phyloP scores from a whole-genome alignment of 64 coral and sea anemone species.

The Acropora yongei region DNA sequence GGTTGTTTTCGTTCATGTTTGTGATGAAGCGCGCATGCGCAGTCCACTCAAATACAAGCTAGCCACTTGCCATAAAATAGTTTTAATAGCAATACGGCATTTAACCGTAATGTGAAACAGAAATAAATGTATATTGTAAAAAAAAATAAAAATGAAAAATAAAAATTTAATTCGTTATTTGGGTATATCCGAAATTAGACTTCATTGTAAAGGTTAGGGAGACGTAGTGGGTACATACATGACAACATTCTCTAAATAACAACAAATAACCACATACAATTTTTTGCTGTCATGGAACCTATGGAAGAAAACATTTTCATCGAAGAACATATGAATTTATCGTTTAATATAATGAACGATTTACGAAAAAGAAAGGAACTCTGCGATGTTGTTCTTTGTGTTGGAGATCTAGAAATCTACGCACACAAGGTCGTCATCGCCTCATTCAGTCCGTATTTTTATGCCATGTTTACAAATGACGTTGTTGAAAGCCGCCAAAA shows the following conservation, averaged over 20 bases:
- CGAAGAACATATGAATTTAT: slow-evolving; percentile 69
- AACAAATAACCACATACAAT: neutral
- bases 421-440: slow-evolving; percentile 70
- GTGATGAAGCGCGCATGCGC: neutral
- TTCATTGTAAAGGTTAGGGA: too few relatives aligned
- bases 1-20: neutral
- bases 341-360: slow-evolving; percentile 69
- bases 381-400: slow-evolving; percentile 68
- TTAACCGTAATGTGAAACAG: too few relatives aligned
- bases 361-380: slow-evolving; percentile 73
- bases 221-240: too few relatives aligned
- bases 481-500: slow-evolving; percentile 69
- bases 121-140: too few relatives aligned
- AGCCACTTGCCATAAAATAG: too few relatives aligned
- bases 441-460: slow-evolving; percentile 85
- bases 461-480: slow-evolving; percentile 81
- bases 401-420: slow-evolving; percentile 49
- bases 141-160: too few relatives aligned
- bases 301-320: slow-evolving; percentile 43
- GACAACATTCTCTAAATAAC: too few relatives aligned
- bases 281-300: slow-evolving; percentile 11
- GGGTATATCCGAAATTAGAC: too few relatives aligned
- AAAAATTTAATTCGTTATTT: too few relatives aligned
- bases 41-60: neutral
- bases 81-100: too few relatives aligned